These are phyloP conservation scores for Oreocharis arfaki DNA, from an alignment of 2,113 vertebrate genomes.

Conservation along the genomic window DNA sequence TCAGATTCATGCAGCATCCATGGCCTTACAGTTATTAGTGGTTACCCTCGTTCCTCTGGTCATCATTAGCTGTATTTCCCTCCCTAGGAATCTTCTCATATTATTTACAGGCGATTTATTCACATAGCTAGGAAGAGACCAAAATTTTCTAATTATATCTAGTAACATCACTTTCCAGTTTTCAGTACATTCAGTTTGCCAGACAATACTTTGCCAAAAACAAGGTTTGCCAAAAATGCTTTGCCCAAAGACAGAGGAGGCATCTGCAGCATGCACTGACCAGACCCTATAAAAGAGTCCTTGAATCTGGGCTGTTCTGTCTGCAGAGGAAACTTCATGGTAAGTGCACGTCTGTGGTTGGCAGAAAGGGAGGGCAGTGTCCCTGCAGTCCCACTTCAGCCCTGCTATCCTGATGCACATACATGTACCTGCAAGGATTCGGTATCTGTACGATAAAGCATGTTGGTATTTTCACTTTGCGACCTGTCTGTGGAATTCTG, in stretches of 20 bases:
- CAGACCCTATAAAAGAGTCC: constrained; percentile 38
- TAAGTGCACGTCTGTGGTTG: not conserved
- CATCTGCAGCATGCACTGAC: constrained; percentile 44
- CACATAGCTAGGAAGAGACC: constrained; percentile 32
- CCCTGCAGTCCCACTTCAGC: not conserved
- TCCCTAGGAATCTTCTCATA: constrained; percentile 21
- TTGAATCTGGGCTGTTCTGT: not conserved
- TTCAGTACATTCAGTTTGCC: constrained; percentile 65
- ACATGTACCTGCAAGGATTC: not conserved
- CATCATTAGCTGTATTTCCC: constrained; percentile 11
- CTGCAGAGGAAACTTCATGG: constrained; percentile 23
- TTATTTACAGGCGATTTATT: constrained; percentile 56
- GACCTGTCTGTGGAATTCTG: not conserved
- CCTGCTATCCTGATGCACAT: not conserved
- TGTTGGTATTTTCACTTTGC: not conserved
- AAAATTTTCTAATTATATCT: constrained; percentile 64
- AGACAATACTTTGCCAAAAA: constrained; percentile 74
- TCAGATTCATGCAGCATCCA: constrained; percentile 25
- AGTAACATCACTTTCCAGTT: constrained; percentile 42
- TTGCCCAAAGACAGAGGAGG: constrained; percentile 64
- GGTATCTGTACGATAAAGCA: not conserved
- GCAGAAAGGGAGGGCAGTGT: not conserved
- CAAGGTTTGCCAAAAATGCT: constrained; percentile 63
- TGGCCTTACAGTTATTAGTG: not conserved
- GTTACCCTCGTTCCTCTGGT: not conserved